phyloP scores from a whole-genome alignment of 2,797 vertebrate genomes.

The Cryptoblepharus egeriae region DNA sequence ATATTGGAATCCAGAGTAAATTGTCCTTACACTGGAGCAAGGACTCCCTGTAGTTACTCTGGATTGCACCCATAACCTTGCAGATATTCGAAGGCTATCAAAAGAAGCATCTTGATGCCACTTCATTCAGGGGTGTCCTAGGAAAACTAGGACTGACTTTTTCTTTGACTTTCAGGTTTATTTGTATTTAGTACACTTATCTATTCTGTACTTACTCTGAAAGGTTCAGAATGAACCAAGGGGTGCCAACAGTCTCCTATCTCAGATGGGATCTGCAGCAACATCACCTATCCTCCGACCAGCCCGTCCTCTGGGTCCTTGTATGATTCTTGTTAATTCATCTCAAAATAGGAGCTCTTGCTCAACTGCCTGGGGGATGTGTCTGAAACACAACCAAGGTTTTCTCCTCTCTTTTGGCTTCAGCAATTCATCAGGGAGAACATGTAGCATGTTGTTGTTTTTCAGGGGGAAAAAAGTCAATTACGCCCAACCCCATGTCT shows the following conservation, averaged over 20 bases:
- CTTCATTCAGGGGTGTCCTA: neutral
- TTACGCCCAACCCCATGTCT: slow-evolving; percentile 43
- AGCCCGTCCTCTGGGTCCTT: neutral
- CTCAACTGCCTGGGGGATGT: no score
- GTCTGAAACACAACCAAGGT: no score
- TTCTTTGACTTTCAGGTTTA: no score
- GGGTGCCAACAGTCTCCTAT: neutral
- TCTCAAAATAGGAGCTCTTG: slow-evolving; percentile 28
- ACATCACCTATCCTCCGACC: no score
- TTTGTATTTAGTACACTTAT: neutral
- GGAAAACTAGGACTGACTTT: neutral
- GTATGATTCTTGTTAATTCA: slow-evolving; percentile 41
- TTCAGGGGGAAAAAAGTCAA: slow-evolving; percentile 46
- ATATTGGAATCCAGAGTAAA: no score
- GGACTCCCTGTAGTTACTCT: no score
- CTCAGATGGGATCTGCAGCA: no score
- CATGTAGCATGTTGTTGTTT: slow-evolving; percentile 57
- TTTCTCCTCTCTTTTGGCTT: slow-evolving; percentile 43
- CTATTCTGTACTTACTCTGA: neutral
- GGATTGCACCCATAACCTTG: no score
- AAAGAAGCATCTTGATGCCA: neutral
- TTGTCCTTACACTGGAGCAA: no score
- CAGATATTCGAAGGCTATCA: neutral
- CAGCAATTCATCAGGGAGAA: slow-evolving; percentile 49
- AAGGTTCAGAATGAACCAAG: neutral